A percentile compares a stretch with the other conserved stretches of the same genome.
Conservation (phyloP, 2,888 invertebrate genomes). For the Gastrophysa polygoni region DNA sequence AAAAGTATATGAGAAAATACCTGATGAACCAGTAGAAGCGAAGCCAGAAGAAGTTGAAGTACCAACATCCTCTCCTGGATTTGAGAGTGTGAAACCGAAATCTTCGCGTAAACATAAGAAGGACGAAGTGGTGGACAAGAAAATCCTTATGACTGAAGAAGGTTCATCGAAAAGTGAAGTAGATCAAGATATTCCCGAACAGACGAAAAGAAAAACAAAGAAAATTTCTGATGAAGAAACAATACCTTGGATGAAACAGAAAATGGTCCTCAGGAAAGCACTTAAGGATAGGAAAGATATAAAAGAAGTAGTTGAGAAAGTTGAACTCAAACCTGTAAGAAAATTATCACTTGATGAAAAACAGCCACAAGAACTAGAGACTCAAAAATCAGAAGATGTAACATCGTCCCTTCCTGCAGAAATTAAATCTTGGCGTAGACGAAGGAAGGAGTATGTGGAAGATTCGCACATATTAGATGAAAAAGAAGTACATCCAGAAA, state of each 20-base stretch:
- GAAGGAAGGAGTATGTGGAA: neutral
- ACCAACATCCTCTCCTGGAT: neutral
- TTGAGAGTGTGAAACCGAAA: too few species aligned
- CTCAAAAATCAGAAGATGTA: constrained; percentile 24
- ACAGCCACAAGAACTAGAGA: constrained; percentile 13
- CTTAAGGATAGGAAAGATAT: constrained; percentile 53
- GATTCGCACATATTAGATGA: too few species aligned
- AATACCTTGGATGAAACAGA: constrained; percentile 68
- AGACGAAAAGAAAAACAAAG: constrained; percentile 41
- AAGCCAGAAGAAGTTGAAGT: constrained; percentile 44
- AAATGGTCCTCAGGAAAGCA: constrained; percentile 60
- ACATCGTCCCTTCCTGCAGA: constrained; percentile 30
- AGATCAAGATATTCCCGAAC: constrained; percentile 41
- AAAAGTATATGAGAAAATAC: constrained; percentile 55
- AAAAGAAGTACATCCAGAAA: neutral
- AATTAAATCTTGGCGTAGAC: constrained; percentile 17
- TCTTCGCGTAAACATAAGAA: too few species aligned
- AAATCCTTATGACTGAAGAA: too few species aligned
- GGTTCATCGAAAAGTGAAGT: too few species aligned
- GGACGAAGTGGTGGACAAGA: too few species aligned
- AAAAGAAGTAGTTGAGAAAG: constrained; percentile 46
- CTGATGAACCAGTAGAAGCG: constrained; percentile 57
- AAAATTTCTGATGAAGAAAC: constrained; percentile 22
- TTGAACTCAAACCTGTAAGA: constrained; percentile 49
- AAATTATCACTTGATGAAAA: constrained; percentile 22